These are phyloP conservation scores for Gavia stellata DNA, from an alignment of 2,113 vertebrate species.

Conservation along the genomic window DNA sequence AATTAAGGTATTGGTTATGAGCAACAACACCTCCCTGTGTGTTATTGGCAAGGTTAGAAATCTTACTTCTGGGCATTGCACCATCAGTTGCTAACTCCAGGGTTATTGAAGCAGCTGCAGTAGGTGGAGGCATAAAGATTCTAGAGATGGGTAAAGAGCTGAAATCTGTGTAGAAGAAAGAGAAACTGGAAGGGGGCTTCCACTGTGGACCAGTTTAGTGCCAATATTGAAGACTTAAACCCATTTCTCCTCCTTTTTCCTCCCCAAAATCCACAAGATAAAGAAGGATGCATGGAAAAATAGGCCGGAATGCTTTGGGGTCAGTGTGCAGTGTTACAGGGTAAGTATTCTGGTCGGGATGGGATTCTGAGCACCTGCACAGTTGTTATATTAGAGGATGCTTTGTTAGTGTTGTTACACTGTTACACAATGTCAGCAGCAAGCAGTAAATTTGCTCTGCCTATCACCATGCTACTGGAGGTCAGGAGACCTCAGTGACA, in stretches of 20 bases:
- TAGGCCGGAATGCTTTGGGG: too few relatives aligned
- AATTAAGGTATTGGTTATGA: neutral
- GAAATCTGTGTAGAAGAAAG: neutral
- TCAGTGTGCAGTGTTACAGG: fast-evolving
- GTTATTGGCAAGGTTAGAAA: neutral
- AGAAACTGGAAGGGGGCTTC: neutral
- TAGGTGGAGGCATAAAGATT: neutral
- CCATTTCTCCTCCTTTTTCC: neutral
- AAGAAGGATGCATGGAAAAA: neutral
- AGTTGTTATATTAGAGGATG: fast-evolving
- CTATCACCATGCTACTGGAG: fast-evolving
- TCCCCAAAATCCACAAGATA: neutral
- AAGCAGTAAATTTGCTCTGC: neutral
- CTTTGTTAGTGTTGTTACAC: too few relatives aligned
- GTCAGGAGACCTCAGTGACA: neutral
- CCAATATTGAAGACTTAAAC: neutral
- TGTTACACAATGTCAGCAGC: too few relatives aligned
- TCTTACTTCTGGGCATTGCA: neutral
- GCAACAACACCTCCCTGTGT: fast-evolving
- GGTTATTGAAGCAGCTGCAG: neutral
- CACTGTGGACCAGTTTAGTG: neutral
- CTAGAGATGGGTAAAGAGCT: neutral
- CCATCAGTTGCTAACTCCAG: neutral
- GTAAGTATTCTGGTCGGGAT: too few relatives aligned
- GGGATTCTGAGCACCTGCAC: neutral